A percentile compares a stretch with the other conserved stretches of the same genome.
Evolutionary conservation across 1,140 invertebrate species (phyloP).

Genomic region (Centruroides sculpturatus): DNA sequence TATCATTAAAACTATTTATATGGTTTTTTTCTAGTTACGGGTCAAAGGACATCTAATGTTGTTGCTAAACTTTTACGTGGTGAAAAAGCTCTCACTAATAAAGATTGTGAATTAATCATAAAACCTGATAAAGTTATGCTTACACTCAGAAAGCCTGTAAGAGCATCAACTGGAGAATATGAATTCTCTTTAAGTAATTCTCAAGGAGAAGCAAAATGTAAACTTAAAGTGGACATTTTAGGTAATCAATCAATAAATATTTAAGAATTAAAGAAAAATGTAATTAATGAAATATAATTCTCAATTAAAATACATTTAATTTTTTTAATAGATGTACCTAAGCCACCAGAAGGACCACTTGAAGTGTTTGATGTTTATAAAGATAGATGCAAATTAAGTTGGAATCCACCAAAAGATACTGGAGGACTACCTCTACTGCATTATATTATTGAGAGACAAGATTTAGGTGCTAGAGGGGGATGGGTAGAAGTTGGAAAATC

Average conservation of each 20-base stretch:
- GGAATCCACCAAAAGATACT: slow-evolving; percentile 83
- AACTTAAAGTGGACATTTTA: slow-evolving; percentile 59
- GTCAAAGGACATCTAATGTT: slow-evolving; percentile 66
- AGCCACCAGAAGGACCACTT: slow-evolving; percentile 67
- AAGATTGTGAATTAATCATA: slow-evolving; percentile 77
- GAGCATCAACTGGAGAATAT: slow-evolving; percentile 59
- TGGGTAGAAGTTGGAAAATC: slow-evolving; percentile 62
- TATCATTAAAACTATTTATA: not conserved
- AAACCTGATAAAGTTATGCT: slow-evolving; percentile 73
- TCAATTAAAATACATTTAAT: too few species aligned
- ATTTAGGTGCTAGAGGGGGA: slow-evolving; percentile 49
- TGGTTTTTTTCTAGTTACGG: slow-evolving; percentile 45
- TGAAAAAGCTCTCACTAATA: slow-evolving; percentile 68
- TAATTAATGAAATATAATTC: too few species aligned
- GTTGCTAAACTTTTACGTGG: slow-evolving; percentile 80
- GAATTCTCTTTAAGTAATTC: slow-evolving; percentile 71
- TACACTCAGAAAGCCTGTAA: slow-evolving; percentile 74
- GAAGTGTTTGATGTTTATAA: slow-evolving; percentile 84
- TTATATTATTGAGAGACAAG: slow-evolving; percentile 90
- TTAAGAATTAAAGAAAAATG: too few species aligned
- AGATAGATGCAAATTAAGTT: slow-evolving; percentile 76
- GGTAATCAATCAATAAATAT: not conserved
- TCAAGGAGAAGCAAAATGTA: slow-evolving; percentile 71
- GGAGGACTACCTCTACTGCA: slow-evolving; percentile 79
- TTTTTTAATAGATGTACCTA: slow-evolving; percentile 43